These are phyloP conservation scores for Ennomos fuscantarius DNA, from an alignment of 2,888 invertebrate genomes.

Conservation along the genomic window DNA sequence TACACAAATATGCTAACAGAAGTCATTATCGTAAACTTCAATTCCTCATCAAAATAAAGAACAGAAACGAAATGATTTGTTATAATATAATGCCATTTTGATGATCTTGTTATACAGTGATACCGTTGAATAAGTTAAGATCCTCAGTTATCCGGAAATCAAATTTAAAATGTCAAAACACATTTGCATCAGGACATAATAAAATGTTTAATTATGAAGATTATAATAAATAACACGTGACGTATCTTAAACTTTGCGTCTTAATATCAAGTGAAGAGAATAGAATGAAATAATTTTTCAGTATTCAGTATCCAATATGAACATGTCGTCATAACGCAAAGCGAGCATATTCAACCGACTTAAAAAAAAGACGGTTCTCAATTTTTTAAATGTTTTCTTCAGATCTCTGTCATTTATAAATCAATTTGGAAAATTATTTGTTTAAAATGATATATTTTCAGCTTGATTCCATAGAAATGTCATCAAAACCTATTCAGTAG, in stretches of 20 bases:
- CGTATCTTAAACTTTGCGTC: not conserved
- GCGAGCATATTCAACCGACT: no score
- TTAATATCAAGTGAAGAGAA: no score
- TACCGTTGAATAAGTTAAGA: conserved; percentile 22
- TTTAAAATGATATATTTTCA: no score
- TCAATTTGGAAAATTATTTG: no score
- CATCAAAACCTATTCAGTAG: no score
- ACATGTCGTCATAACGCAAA: no score
- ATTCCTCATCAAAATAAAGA: conserved; percentile 22
- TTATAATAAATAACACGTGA: conserved; percentile 17
- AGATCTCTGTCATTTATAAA: no score
- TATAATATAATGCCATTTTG: conserved; percentile 14
- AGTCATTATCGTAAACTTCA: conserved; percentile 21
- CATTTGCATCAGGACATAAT: conserved; percentile 21
- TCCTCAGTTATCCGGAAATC: conserved; percentile 22
- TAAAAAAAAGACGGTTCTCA: no score
- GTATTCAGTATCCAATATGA: no score
- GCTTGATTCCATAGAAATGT: no score
- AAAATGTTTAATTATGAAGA: conserved; percentile 9
- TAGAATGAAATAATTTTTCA: no score
- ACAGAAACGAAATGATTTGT: conserved; percentile 14
- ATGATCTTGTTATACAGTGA: conserved; percentile 16
- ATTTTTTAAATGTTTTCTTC: no score
- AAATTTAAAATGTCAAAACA: conserved; percentile 11
- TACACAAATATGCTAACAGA: conserved; percentile 27